Conservation (phyloP, 1,140 invertebrate species). For the Bilobella aurantiaca region DNA sequence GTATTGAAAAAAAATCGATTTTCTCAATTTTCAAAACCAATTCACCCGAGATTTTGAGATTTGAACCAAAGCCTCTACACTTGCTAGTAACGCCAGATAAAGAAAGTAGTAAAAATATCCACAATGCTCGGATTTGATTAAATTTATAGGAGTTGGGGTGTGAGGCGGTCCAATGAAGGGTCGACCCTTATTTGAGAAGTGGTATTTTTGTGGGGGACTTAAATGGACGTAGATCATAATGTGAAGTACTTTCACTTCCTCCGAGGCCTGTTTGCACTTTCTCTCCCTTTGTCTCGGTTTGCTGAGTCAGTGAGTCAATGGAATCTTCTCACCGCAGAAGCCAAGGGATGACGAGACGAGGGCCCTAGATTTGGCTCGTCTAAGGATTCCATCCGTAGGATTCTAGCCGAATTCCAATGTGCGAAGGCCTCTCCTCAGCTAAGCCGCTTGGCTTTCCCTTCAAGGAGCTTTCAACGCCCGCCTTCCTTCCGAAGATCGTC, state of each 20-base stretch:
- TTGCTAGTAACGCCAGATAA: too few species aligned
- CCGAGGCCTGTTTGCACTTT: not conserved
- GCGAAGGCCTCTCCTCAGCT: not conserved
- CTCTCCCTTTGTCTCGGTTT: not conserved
- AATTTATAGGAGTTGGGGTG: too few species aligned
- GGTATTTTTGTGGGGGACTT: not conserved
- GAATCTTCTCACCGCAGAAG: not conserved
- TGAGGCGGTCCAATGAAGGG: not conserved
- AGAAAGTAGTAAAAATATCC: too few species aligned
- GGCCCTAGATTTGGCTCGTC: too few species aligned
- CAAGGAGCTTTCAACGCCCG: not conserved
- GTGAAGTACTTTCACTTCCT: not conserved
- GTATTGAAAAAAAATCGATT: too few species aligned
- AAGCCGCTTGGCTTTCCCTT: not conserved
- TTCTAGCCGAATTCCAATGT: not conserved
- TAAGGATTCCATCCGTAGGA: not conserved
- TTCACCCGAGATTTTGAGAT: too few species aligned
- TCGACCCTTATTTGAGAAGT: not conserved
- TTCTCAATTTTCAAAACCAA: too few species aligned
- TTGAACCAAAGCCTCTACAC: too few species aligned
- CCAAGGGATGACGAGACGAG: not conserved
- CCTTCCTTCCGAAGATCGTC: too few species aligned
- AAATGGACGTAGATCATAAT: not conserved
- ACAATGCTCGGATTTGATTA: too few species aligned
- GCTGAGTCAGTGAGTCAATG: not conserved